These are phyloP conservation scores for Nannoperca australis DNA, from an alignment of 2,797 vertebrate genomes.

Conservation along the genomic window DNA sequence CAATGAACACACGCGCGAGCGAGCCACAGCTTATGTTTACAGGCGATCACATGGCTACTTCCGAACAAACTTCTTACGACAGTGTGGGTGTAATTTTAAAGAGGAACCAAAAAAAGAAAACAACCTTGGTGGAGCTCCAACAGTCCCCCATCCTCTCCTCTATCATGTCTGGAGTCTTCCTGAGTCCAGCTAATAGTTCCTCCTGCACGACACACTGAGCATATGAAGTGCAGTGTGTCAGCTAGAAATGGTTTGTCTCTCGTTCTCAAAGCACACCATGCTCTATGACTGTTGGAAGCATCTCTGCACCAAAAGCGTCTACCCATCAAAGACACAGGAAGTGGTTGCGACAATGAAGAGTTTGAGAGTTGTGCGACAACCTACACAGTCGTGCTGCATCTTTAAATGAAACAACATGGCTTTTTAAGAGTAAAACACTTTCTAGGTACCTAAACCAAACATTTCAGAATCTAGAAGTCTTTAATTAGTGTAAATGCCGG, in stretches of 20 bases:
- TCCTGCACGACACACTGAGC: neutral
- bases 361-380: neutral
- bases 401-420: neutral
- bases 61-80: neutral
- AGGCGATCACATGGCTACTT: neutral
- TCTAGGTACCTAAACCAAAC: too few species aligned
- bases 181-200: conserved; percentile 7
- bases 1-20: neutral
- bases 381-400: neutral
- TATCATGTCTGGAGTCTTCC: conserved; percentile 71
- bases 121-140: conserved; percentile 82
- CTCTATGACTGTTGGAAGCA: neutral
- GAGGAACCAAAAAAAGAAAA: conserved; percentile 8
- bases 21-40: conserved; percentile 4
- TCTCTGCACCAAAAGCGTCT: conserved; percentile 29
- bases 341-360: conserved; percentile 61
- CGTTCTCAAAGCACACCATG: conserved; percentile 6
- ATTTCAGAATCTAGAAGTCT: too few species aligned
- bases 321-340: conserved; percentile 71
- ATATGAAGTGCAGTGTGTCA: neutral
- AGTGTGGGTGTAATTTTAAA: conserved; percentile 2
- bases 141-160: conserved; percentile 85
- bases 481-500: too few species aligned
- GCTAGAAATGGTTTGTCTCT: neutral
- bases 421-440: too few species aligned